Evolutionary conservation across 2,113 vertebrate genomes (phyloP).

Genomic region (Stigmatopora argus): DNA sequence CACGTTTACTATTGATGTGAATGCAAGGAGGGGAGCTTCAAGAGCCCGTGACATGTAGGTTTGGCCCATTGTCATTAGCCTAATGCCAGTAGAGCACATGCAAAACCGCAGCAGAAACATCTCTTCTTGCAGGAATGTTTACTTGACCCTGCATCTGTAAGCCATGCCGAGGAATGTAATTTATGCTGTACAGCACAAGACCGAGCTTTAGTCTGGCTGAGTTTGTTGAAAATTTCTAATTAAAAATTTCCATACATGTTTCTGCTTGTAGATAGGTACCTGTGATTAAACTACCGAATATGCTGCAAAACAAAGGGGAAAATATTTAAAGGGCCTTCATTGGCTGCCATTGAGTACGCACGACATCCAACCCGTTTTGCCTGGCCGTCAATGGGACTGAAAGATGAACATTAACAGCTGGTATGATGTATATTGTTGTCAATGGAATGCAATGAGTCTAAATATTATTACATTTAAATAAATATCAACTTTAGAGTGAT

Average conservation of each 20-base stretch:
- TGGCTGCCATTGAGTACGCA: no score
- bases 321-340: background rate
- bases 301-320: background rate
- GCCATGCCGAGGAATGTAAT: conserved; percentile 22
- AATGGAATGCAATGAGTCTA: no score
- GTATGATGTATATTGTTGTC: no score
- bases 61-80: conserved; percentile 49
- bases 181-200: conserved; percentile 28
- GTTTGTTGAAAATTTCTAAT: conserved; percentile 20
- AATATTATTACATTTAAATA: no score
- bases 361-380: no score
- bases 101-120: conserved; percentile 16
- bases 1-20: conserved; percentile 45
- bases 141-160: conserved; percentile 39
- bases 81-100: conserved; percentile 59
- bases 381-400: no score
- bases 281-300: background rate
- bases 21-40: conserved; percentile 49
- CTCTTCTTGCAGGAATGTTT: conserved; percentile 23
- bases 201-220: conserved; percentile 12
- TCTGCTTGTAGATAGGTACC: background rate
- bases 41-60: conserved; percentile 51
- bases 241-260: conserved; percentile 16
- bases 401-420: no score
- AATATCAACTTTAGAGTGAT: no score